These are phyloP conservation scores for Eulacestoma nigropectus DNA, from an alignment of 2,113 vertebrate genomes.

Conservation along the genomic window DNA sequence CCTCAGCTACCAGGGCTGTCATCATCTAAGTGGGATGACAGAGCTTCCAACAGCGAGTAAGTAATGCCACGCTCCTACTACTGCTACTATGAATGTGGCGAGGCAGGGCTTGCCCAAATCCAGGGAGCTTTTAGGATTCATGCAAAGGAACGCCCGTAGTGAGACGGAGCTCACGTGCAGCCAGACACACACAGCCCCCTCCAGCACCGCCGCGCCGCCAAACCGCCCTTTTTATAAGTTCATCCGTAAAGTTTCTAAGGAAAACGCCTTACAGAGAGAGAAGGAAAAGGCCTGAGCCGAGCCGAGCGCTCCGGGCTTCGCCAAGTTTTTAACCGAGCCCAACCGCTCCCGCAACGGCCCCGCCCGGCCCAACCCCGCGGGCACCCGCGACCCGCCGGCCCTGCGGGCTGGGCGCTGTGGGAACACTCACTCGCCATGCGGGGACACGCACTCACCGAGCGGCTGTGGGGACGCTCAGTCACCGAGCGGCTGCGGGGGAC, in stretches of 20 bases:
- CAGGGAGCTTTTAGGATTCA: background rate
- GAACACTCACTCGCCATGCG: background rate
- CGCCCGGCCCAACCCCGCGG: background rate
- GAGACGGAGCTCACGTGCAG: background rate
- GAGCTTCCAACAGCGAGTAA: background rate
- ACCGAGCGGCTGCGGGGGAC: background rate
- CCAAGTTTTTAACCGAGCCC: background rate
- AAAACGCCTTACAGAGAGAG: background rate
- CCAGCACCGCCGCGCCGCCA: background rate
- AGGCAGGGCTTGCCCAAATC: background rate
- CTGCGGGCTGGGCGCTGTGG: background rate
- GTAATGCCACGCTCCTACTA: background rate
- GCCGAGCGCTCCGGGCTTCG: background rate
- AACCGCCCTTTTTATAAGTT: background rate
- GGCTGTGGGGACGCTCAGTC: background rate
- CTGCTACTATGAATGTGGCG: background rate
- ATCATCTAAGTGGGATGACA: background rate
- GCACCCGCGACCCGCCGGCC: background rate
- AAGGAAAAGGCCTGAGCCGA: background rate
- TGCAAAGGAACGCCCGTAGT: rapidly evolving
- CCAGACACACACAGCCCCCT: background rate
- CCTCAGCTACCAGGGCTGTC: background rate
- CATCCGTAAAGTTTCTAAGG: background rate
- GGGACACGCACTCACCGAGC: background rate
- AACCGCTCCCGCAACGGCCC: background rate